Base-by-base conservation (phyloP, 2,888 invertebrate genomes). In the Lordiphosa fenestrarum region DNA sequence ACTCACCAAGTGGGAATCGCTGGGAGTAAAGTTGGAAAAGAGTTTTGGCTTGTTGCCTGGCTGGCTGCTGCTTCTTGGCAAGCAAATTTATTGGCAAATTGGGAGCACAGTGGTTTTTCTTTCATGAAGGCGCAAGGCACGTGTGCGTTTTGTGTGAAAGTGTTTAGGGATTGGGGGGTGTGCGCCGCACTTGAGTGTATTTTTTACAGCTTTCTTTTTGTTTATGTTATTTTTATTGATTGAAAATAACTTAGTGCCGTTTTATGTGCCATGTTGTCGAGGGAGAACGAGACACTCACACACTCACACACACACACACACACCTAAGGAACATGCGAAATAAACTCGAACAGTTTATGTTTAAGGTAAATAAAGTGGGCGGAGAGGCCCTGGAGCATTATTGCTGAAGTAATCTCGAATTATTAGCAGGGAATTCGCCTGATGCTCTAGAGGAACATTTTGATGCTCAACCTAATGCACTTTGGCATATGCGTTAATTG, bases 1-100 rank as follows among this genome's bases (percentile, higher is more conserved):
- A n/a, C n/a, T n/a, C n/a, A 19, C 5, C 23, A 48, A 33, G 3
- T 15, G 23, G 58, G 57, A 59, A 42, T 58, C 4, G 44, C 6
- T 9, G 49, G 19, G 48, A 12, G 12, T 44, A 53, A 53, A 23
- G n/a, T 61, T 44, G 36, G 30, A 36, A 50, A 39, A 41, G 21
- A 33, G 44, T 25, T 40, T 36, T 54, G 53, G 23, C 46, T 50
- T 40, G 42, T n/a, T n/a, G 6, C n/a, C 4, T 15, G 15, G 2
- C n/a, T n/a, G 21, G 10, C 19, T 19, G 40, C 21, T 40, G 53
- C 56, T 62, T 55, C 68, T 53, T 77, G 71, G 73, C 71, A 73
- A 66, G 75, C 76, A 80, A 80, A 80, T 80, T 80, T 80, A 80
- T 80, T 80, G 83, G 78, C 83, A 80, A 80, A 80, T 80, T 80